Evolutionary conservation across 2,888 invertebrate genomes (phyloP), one percentile per base, ranked within the genome.

Genomic region (Drosophila demipolita): DNA sequence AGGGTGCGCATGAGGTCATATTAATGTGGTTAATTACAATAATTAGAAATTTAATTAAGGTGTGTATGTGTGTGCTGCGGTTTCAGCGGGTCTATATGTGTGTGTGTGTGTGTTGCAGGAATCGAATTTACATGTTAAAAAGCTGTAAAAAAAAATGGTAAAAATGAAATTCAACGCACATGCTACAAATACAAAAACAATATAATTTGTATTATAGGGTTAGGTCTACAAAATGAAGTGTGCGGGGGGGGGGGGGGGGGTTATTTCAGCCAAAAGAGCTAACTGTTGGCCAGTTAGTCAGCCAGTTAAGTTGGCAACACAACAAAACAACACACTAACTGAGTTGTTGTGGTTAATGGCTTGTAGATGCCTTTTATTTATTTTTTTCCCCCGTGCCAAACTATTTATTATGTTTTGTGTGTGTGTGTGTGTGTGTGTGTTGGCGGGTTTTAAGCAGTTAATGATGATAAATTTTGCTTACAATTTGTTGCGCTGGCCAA

Each of bases 21-120:
- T 90, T 90, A 88, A 90, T 83, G 87, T 88, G 87, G 88, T 83
- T 88, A 88, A 88, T 88, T 88, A 88, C 90, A 89, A 88, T 88
- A 88, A 88, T 88, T 88, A 90, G 88, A 86, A 88, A 90, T 90
- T 88, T 88, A 88, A 88, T 88, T 84, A 82, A 83, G 88, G 83
- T 81, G 66, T 74, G 57, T 59, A 55, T 73, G 55, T 75, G 64
- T 54, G 5, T 58, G 5, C 29, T 29, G 29, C 29, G 29, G 29
- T 6, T 29, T 29, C 5, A 6, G 29, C 29, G 1, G 1, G 6
- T 29, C 29, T 29, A 29, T 36, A 40, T 50, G 17, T 53, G 38
- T 42, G 35, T 70, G 52, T 54, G 58, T 40, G 23, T 61, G 38
- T 57, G 12, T 54, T 50, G 49, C 45, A 53, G 63, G 71, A 88